phyloP scores from a whole-genome alignment of 92 coral and sea anemone species.

The Zoanthus solanderi region DNA sequence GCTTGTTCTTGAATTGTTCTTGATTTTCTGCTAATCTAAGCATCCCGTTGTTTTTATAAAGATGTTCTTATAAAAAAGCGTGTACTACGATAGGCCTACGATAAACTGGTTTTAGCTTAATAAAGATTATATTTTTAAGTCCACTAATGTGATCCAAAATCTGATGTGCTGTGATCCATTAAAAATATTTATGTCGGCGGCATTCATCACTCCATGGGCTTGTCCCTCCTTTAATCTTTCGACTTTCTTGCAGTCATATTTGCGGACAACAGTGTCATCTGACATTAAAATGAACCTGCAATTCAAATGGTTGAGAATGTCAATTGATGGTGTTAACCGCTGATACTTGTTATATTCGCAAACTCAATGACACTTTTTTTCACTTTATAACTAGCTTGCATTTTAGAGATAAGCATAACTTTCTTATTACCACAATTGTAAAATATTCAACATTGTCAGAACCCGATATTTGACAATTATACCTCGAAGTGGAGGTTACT shows the following conservation, averaged over 20 bases:
- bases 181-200: background rate
- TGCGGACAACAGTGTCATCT: background rate
- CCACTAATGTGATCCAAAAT: background rate
- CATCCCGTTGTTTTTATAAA: too few species aligned
- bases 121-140: background rate
- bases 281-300: background rate
- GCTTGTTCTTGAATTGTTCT: too few species aligned
- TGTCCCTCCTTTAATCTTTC: background rate
- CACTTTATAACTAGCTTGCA: background rate
- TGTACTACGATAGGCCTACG: background rate
- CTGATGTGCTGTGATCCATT: background rate
- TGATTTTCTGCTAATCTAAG: too few species aligned
- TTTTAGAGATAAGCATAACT: background rate
- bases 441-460: background rate
- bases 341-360: background rate
- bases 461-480: background rate
- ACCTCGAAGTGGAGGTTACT: too few species aligned
- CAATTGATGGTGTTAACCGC: background rate
- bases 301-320: background rate
- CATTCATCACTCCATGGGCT: background rate
- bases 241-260: background rate
- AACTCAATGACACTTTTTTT: background rate
- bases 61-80: too few species aligned
- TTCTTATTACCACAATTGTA: background rate
- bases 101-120: background rate